Percentiles rank a stretch among this genome's conserved stretches.
Conservation (phyloP, 2,797 vertebrate genomes). For the Sarcophilus harrisii region DNA sequence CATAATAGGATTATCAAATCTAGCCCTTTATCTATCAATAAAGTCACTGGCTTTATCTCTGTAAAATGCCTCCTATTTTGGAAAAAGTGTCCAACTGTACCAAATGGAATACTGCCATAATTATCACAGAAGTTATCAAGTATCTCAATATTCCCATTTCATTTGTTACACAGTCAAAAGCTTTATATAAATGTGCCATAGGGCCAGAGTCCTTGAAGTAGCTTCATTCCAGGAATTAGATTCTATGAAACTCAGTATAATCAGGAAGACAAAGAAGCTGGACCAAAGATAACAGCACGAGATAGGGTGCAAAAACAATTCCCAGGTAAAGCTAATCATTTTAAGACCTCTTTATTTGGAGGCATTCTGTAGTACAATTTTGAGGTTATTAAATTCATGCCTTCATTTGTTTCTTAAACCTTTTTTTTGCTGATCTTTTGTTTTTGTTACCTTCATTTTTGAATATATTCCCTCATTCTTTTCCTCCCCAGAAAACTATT, state of each 20-base stretch:
- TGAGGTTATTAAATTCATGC: neutral
- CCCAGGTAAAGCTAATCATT: slow-evolving; percentile 57
- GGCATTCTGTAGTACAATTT: slow-evolving; percentile 10
- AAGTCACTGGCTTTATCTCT: slow-evolving; percentile 24
- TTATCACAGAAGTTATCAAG: slow-evolving; percentile 45
- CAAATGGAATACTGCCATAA: slow-evolving; percentile 50
- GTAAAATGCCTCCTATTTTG: slow-evolving; percentile 37
- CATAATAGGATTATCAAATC: neutral
- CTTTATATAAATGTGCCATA: neutral
- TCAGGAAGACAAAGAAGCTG: slow-evolving; percentile 40
- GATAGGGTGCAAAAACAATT: slow-evolving; percentile 55
- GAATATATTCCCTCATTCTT: neutral
- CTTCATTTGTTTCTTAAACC: neutral
- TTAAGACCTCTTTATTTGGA: slow-evolving; percentile 56
- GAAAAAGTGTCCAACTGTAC: slow-evolving; percentile 37
- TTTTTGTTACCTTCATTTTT: neutral
- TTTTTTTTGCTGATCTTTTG: slow-evolving; percentile 30
- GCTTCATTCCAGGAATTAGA: slow-evolving; percentile 43
- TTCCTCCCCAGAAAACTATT: neutral
- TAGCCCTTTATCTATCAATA: slow-evolving; percentile 20
- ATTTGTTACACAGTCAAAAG: neutral
- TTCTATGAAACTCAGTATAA: slow-evolving; percentile 57
- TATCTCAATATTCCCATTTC: neutral
- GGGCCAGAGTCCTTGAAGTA: slow-evolving; percentile 22
- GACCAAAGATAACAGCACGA: slow-evolving; percentile 51